Evolutionary conservation across 1,140 invertebrate genomes (phyloP), one percentile per base, ranked within the genome.

Genomic region (Drosophila grimshawi): DNA sequence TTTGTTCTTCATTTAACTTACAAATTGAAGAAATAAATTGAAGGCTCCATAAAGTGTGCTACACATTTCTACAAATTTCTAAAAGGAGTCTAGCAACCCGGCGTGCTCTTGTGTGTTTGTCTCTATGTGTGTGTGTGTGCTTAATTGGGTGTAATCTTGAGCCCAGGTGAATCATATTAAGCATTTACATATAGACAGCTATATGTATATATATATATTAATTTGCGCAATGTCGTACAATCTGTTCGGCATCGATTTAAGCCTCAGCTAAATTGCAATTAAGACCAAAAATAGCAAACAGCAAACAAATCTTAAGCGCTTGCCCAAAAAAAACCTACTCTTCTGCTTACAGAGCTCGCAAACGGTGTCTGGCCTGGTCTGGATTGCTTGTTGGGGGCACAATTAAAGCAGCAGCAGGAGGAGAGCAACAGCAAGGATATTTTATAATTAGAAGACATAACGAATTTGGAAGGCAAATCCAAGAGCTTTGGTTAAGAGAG

Each of bases 381-480:
- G 19, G 19, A 19, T 19, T 19, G 19, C 19, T 33, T 56, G 10
- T 62, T 37, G 5, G 30, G 19, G 45, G 39, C 19, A 19, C 49
- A 60, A 56, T 74, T 65, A 61, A 56, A 69, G 33, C 29, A 5
- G 37, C 69, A 85, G 56, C 19, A 27, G 39, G 27, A 57, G 35
- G 60, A 19, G 32, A 69, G 55, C 55, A 41, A 32, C 45, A 76
- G 53, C 49, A 66, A 55, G 51, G 43, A 51, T 61, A 59, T 72
- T 83, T 89, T 89, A 69, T 82, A 88, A 88, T 86, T 81, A 78
- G 51, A 59, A 78, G 72, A 72, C 66, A 79, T 76, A 79, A 79
- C 76, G 71, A 62, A 80, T 79, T 67, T 41, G 78, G 73, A 53
- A 69, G 46, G 55, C 80, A 86, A 80, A 82, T 86, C 78, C 68